These are phyloP conservation scores for Parnassius smintheus DNA, from an alignment of 2,888 invertebrate species.

Conservation along the genomic window DNA sequence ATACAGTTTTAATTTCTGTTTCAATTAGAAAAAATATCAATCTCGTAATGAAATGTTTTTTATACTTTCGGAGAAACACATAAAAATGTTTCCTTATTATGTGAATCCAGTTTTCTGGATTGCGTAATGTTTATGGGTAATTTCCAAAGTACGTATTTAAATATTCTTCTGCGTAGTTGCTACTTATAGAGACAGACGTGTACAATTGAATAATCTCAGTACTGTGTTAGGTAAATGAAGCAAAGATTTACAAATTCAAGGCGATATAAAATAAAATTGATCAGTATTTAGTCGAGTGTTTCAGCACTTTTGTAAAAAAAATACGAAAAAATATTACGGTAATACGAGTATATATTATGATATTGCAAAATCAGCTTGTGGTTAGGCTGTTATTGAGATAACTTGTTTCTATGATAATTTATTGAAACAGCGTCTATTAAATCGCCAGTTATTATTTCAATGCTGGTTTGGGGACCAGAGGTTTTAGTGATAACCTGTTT, in stretches of 20 bases:
- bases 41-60: not conserved
- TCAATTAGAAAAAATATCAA: not conserved
- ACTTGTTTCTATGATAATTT: conserved; percentile 1
- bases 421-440: conserved; percentile 3
- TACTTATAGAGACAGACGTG: not conserved
- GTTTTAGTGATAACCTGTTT: not conserved
- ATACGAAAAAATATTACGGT: conserved; percentile 2
- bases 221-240: not conserved
- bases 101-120: not conserved
- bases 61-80: not conserved
- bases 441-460: conserved; percentile 6
- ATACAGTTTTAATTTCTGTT: not conserved
- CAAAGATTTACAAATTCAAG: not conserved
- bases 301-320: not conserved
- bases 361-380: not conserved
- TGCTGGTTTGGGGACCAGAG: not conserved
- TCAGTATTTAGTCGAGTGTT: conserved; percentile 10
- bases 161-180: conserved; percentile 3
- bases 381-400: not conserved
- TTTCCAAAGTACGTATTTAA: not conserved
- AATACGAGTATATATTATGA: no score
- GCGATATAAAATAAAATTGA: not conserved
- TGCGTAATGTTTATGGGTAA: not conserved
- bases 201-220: no score
- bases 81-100: not conserved